Evolutionary conservation across 2,797 vertebrate species (phyloP).

Genomic region (Sarcophilus harrisii): DNA sequence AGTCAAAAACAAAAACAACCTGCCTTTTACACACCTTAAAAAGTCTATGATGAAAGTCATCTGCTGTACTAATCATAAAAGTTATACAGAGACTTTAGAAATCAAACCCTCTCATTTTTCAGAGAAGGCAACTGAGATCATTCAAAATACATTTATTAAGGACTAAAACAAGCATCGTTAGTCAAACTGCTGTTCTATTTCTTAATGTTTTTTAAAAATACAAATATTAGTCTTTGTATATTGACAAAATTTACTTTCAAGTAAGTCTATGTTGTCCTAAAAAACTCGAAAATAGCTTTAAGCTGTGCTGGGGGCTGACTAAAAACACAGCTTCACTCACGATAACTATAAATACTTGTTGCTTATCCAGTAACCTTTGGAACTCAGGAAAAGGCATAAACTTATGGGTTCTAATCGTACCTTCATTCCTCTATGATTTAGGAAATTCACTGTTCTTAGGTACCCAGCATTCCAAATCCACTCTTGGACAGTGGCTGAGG

Average conservation of each 20-base stretch:
- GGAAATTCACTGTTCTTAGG: conserved; percentile 40
- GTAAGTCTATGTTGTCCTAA: neutral
- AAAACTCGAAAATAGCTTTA: conserved; percentile 36
- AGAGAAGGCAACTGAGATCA: conserved; percentile 6
- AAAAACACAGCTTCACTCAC: neutral
- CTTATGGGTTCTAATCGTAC: neutral
- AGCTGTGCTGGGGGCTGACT: neutral
- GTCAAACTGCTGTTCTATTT: conserved; percentile 9
- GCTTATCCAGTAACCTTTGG: neutral
- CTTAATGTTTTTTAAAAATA: conserved; percentile 27
- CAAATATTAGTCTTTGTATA: neutral
- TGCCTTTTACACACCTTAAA: neutral
- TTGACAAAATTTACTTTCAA: neutral
- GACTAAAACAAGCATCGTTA: conserved; percentile 51
- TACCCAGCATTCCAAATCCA: conserved; percentile 60
- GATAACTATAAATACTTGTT: neutral
- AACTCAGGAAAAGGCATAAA: conserved; percentile 7
- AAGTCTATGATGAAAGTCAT: neutral
- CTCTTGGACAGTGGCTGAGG: conserved; percentile 58
- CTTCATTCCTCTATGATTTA: neutral
- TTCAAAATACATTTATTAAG: neutral
- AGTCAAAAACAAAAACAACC: neutral
- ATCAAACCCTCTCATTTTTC: neutral
- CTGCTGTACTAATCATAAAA: neutral
- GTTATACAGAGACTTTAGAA: neutral